Evolutionary conservation across 2,113 vertebrate genomes (phyloP).

Genomic region (Corythornis vintsioides): DNA sequence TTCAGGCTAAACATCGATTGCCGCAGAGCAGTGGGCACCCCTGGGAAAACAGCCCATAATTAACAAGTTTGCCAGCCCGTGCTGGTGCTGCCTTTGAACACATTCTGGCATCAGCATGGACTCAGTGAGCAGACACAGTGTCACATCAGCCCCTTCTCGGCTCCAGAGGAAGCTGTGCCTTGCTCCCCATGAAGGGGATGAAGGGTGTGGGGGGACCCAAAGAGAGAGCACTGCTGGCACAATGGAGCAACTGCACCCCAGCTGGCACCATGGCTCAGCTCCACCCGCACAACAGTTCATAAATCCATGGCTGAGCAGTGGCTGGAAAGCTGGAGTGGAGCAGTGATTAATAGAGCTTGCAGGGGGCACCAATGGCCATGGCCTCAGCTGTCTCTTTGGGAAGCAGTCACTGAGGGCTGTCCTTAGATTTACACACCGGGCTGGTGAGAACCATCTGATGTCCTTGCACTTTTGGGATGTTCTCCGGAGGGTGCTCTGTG

Average conservation of each 20-base stretch:
- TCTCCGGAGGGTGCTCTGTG: neutral
- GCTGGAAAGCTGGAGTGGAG: neutral
- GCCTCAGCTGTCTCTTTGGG: neutral
- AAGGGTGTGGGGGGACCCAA: neutral
- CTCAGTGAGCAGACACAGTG: rapidly evolving
- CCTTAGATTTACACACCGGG: neutral
- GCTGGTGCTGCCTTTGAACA: neutral
- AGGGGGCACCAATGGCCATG: neutral
- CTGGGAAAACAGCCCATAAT: neutral
- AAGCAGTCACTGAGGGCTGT: neutral
- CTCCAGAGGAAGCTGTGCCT: neutral
- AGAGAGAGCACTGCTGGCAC: rapidly evolving
- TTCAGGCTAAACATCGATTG: slow-evolving; percentile 3
- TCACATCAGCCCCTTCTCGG: neutral
- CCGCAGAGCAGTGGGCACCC: neutral
- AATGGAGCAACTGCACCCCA: rapidly evolving
- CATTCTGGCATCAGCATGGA: neutral
- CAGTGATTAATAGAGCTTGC: neutral
- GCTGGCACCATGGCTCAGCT: neutral
- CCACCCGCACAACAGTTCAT: rapidly evolving
- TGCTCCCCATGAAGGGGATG: rapidly evolving
- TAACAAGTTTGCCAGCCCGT: neutral
- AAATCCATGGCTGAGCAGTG: neutral
- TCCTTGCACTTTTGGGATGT: rapidly evolving
- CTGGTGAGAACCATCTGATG: neutral